Evolutionary conservation across 2,797 vertebrate genomes (phyloP).

Genomic region (Urophycis tenuis): DNA sequence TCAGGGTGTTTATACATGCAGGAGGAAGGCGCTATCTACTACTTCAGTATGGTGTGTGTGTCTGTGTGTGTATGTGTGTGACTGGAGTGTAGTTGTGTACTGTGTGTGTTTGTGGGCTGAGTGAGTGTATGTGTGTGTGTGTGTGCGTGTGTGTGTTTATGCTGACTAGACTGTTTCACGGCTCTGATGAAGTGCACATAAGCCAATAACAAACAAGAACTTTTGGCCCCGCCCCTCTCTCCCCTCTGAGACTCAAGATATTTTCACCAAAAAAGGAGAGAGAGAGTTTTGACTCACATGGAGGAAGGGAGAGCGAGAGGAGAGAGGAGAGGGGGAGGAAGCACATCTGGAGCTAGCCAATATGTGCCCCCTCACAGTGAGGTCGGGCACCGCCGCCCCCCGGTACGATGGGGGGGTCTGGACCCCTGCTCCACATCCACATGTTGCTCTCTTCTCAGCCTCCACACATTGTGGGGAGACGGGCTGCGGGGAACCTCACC

Average conservation of each 20-base stretch:
- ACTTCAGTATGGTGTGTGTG: background rate
- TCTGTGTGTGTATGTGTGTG: constrained; percentile 1
- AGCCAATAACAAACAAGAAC: constrained; percentile 47
- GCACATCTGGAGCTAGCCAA: constrained; percentile 73
- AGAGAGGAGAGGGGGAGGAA: constrained; percentile 39
- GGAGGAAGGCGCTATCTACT: background rate
- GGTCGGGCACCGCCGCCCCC: constrained; percentile 50
- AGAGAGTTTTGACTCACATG: constrained; percentile 63
- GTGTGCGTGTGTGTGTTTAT: constrained; percentile 46
- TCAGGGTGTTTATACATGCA: background rate
- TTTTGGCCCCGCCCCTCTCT: constrained; percentile 55
- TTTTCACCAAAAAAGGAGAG: constrained; percentile 83
- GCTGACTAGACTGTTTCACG: constrained; percentile 67
- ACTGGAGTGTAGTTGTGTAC: background rate
- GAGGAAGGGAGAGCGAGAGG: constrained; percentile 42
- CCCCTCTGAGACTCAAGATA: constrained; percentile 55
- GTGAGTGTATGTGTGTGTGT: background rate
- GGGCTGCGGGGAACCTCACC: too few species aligned
- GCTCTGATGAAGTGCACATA: constrained; percentile 55
- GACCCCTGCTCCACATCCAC: too few species aligned
- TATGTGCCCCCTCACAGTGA: constrained; percentile 60
- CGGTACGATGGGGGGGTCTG: too few species aligned
- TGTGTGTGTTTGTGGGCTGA: background rate
- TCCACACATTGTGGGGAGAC: background rate
- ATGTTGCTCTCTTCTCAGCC: too few species aligned